phyloP scores from a whole-genome alignment of 2,888 invertebrate genomes.

The Harpalus rubripes region DNA sequence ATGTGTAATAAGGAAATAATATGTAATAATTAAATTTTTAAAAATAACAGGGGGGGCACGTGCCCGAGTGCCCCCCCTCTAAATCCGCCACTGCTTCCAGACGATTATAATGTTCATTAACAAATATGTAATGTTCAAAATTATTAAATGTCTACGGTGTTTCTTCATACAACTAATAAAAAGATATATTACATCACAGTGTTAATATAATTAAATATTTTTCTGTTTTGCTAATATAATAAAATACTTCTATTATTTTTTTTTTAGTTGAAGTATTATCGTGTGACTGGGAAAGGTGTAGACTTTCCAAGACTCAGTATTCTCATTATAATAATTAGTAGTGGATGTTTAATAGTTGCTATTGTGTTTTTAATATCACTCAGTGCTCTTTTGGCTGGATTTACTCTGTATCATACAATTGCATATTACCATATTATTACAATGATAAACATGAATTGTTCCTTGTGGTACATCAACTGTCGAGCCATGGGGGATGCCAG shows the following conservation, averaged over 20 bases:
- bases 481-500: conserved; percentile 83
- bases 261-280: conserved; percentile 79
- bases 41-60: too few species aligned
- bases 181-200: too few species aligned
- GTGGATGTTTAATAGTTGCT: conserved; percentile 82
- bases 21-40: too few species aligned
- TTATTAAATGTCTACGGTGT: too few species aligned
- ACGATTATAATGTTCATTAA: too few species aligned
- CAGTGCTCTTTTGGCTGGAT: conserved; percentile 82
- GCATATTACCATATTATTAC: conserved; percentile 84
- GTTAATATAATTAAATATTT: too few species aligned
- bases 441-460: conserved; percentile 87
- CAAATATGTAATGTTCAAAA: too few species aligned
- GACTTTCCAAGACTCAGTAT: conserved; percentile 82
- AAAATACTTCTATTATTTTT: background rate
- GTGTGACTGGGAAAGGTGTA: conserved; percentile 81
- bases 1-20: too few species aligned
- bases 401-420: conserved; percentile 82
- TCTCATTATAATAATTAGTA: conserved; percentile 81
- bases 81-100: too few species aligned
- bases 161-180: too few species aligned
- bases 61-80: too few species aligned
- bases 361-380: conserved; percentile 81
- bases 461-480: conserved; percentile 86
- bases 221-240: background rate